A percentile compares a stretch with the other conserved stretches of the same genome.
These are phyloP conservation scores for Eupithecia pulchellata DNA, from an alignment of 2,888 invertebrate species.

Conservation along the genomic window DNA sequence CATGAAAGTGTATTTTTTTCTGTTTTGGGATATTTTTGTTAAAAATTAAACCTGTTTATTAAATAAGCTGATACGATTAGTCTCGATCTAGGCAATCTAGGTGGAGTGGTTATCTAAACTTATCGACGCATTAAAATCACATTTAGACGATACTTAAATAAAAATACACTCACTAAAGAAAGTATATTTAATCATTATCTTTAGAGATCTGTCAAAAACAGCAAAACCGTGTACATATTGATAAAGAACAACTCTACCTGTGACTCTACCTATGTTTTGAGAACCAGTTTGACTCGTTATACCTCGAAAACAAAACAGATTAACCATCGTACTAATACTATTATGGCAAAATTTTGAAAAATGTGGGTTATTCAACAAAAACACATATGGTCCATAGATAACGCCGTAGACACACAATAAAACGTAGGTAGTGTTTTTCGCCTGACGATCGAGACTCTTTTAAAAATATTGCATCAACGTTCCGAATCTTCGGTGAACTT, in stretches of 20 bases:
- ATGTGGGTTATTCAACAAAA: too few species aligned
- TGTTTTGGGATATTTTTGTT: not conserved
- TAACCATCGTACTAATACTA: too few species aligned
- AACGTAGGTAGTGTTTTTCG: too few species aligned
- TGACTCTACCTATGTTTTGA: too few species aligned
- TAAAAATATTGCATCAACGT: not conserved
- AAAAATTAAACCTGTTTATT: not conserved
- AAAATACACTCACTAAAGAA: not conserved
- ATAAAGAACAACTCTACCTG: not conserved
- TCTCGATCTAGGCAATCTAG: not conserved
- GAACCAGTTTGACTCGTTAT: too few species aligned
- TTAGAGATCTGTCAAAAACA: not conserved
- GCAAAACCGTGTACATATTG: not conserved
- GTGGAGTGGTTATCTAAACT: not conserved
- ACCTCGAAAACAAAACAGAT: too few species aligned
- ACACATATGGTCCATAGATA: too few species aligned
- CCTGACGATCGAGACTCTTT: too few species aligned
- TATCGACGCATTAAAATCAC: not conserved
- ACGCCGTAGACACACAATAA: too few species aligned
- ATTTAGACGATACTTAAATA: not conserved
- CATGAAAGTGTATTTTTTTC: not conserved
- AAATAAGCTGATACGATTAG: not conserved
- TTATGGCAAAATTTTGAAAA: too few species aligned
- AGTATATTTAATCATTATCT: not conserved
- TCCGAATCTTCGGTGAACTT: not conserved